A percentile compares a stretch with the other conserved stretches of the same genome.
Evolutionary conservation across 2,797 vertebrate genomes (phyloP).

Genomic region (Gobio occitaniae): DNA sequence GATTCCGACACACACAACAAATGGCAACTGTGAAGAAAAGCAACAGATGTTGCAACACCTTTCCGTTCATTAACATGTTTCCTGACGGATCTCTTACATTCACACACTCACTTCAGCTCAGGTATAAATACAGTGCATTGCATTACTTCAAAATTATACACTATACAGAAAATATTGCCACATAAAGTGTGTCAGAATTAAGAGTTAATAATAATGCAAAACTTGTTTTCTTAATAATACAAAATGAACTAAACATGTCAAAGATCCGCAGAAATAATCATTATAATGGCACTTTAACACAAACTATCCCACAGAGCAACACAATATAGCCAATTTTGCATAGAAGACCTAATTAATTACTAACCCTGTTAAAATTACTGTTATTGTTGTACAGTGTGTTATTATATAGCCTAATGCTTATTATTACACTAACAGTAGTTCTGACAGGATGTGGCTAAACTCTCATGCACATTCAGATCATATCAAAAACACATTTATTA

Average conservation of each 20-base stretch:
- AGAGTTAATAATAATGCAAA: neutral
- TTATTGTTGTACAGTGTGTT: neutral
- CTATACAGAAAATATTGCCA: neutral
- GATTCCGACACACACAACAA: slow-evolving; percentile 9
- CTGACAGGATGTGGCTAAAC: neutral
- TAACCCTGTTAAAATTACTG: no score
- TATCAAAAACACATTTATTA: neutral
- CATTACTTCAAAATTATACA: neutral
- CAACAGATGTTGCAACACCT: slow-evolving; percentile 4
- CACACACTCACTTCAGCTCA: neutral
- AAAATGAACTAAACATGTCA: neutral
- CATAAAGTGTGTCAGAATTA: neutral
- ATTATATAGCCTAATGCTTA: neutral
- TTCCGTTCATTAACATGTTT: neutral
- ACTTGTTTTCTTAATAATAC: neutral
- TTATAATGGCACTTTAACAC: neutral
- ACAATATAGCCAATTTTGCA: neutral
- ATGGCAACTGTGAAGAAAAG: slow-evolving; percentile 1
- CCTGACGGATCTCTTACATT: neutral
- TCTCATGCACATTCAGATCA: neutral
- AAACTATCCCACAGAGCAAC: neutral
- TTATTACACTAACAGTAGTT: neutral
- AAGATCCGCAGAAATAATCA: neutral
- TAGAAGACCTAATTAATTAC: neutral
- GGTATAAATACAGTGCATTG: neutral